Base-by-base conservation (phyloP, 1,140 invertebrate species). In the Drosophila mauritiana region DNA sequence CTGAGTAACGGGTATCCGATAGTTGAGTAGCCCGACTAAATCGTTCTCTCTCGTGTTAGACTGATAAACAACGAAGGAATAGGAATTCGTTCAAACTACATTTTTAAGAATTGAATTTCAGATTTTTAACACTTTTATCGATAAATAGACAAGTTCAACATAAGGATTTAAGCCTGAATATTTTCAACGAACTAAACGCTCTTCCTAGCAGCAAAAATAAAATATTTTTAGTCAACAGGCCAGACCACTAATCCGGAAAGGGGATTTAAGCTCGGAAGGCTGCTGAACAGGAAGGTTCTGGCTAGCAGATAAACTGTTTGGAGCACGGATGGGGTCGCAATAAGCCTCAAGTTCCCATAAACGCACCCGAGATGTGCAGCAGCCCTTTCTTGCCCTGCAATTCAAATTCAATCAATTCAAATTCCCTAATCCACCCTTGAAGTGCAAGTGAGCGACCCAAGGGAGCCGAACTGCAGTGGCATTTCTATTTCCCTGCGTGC, bases 391-490 rank as follows among this genome's bases (percentile, higher is more conserved):
- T 45, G 34, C 40, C 43, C 40, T 69, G 78, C 82, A 85, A 85
- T 86, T 85, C 57, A 78, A 82, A 85, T 86, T 81, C 82, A 85
- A 85, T 85, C 82, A 85, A 81, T 78, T 72, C 82, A 64, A 85
- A 85, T 70, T 58, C 82, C 82, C 73, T 54, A 67, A 86, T 74
- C 82, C 80, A 45, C 57, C 45, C 46, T 64, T 77, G 42, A 69
- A 84, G 67, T 59, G 65, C 65, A 62, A 43, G 42, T 42, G 12
- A 15, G 42, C 34, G 48, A 40, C 52, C 31, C 40, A 31, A 34
- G 53, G 37, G n/a, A 37, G 20, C 42, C 31, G 39, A 31, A 56
- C 17, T 31, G 73, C 51, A 54, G 53, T 34, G 13, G 43, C 61
- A 81, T 73, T 82, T 56, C 46, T 48, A 31, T 75, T 52, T 45